These are phyloP conservation scores for Drosophila affinis DNA, from an alignment of 2,888 invertebrate genomes.

Conservation along the genomic window DNA sequence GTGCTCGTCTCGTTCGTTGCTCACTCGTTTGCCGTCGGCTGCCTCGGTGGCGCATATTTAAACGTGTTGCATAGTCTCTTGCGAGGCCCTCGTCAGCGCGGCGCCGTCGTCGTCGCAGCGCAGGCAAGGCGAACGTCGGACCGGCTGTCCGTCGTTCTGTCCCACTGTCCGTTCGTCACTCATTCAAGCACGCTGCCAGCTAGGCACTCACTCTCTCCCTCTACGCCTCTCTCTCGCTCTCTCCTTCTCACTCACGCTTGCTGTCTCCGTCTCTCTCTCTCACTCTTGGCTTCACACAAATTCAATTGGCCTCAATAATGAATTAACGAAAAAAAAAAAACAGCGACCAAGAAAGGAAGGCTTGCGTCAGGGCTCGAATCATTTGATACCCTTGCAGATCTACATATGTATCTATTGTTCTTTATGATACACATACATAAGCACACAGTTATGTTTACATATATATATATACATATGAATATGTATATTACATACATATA, in stretches of 20 bases:
- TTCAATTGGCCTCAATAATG: constrained; percentile 77
- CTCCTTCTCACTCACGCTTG: constrained; percentile 1
- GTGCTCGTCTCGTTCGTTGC: constrained; percentile 49
- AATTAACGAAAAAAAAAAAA: constrained; percentile 68
- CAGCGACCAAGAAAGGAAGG: constrained; percentile 19
- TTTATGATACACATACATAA: neutral
- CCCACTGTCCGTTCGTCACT: constrained; percentile 59
- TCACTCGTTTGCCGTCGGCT: constrained; percentile 70
- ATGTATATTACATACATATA: neutral
- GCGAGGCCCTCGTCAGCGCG: constrained; percentile 77
- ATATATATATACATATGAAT: constrained; percentile 47
- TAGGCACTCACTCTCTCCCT: constrained; percentile 41
- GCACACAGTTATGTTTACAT: neutral
- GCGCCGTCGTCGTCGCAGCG: constrained; percentile 39
- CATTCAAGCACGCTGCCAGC: constrained; percentile 76
- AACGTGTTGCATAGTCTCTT: constrained; percentile 81
- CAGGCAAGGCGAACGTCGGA: constrained; percentile 61
- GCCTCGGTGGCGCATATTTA: constrained; percentile 79
- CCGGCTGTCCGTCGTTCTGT: constrained; percentile 51
- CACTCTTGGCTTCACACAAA: constrained; percentile 56
- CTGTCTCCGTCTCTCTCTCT: neutral
- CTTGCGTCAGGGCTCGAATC: neutral
- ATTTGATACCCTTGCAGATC: neutral
- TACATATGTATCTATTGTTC: neutral
- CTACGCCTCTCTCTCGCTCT: constrained; percentile 11